These are phyloP conservation scores for Sarcoramphus papa DNA, from an alignment of 2,797 vertebrate genomes.

Conservation along the genomic window DNA sequence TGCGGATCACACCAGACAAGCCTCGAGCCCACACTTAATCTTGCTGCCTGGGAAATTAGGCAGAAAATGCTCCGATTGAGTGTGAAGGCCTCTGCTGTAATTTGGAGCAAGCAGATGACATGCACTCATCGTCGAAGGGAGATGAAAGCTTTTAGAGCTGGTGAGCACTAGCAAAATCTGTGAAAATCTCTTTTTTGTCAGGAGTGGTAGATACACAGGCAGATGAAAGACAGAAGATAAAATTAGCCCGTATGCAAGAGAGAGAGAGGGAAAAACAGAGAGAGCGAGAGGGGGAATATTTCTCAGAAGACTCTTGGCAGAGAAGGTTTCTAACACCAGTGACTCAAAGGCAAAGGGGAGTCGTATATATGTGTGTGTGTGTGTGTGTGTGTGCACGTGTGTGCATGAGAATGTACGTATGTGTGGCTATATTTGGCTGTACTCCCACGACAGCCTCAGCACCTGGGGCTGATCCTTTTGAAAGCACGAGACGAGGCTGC, in stretches of 20 bases:
- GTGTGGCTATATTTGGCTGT: neutral
- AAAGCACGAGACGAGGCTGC: fast-evolving
- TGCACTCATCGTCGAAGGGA: neutral
- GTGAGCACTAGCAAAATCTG: slow-evolving; percentile 58
- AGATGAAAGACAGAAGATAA: slow-evolving; percentile 68
- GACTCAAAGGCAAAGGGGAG: slow-evolving; percentile 13
- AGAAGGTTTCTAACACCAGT: neutral
- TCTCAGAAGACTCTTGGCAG: slow-evolving; percentile 3
- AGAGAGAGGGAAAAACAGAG: neutral
- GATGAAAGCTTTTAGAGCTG: slow-evolving; percentile 69
- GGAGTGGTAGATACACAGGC: slow-evolving; percentile 42
- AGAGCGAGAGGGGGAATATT: neutral
- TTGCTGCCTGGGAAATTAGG: slow-evolving; percentile 62
- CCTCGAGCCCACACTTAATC: slow-evolving; percentile 36
- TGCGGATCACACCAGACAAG: neutral
- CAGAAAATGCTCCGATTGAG: slow-evolving; percentile 61
- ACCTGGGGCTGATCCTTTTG: neutral
- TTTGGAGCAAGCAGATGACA: slow-evolving; percentile 63
- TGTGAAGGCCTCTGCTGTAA: slow-evolving; percentile 52
- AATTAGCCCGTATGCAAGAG: slow-evolving; percentile 45
- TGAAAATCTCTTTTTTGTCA: slow-evolving; percentile 62
- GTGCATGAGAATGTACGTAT: neutral
- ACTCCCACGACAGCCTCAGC: neutral
- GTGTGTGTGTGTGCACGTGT: too few species aligned
- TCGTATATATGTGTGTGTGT: fast-evolving